A percentile compares a stretch with the other conserved stretches of the same genome.
Evolutionary conservation across 2,888 invertebrate species (phyloP).

Genomic region (Willowsia nigromaculata): DNA sequence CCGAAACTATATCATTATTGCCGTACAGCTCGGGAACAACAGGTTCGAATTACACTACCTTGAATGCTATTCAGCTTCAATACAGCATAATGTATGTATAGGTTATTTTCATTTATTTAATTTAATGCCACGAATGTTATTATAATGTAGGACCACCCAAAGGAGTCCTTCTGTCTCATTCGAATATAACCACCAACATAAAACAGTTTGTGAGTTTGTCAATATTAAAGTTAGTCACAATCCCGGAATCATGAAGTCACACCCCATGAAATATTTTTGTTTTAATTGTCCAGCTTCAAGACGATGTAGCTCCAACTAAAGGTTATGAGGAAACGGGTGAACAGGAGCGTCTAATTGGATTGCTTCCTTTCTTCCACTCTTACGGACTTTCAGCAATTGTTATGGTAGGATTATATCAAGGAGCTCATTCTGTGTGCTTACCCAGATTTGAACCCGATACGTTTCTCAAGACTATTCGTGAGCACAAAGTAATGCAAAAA

Average conservation of each 20-base stretch:
- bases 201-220: slow-evolving; percentile 64
- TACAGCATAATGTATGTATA: no score
- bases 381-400: slow-evolving; percentile 88
- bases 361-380: slow-evolving; percentile 76
- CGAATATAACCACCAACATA: slow-evolving; percentile 74
- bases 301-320: slow-evolving; percentile 46
- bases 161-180: slow-evolving; percentile 81
- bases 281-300: slow-evolving; percentile 38
- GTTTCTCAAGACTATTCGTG: slow-evolving; percentile 85
- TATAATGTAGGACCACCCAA: slow-evolving; percentile 91
- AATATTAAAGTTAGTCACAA: not conserved
- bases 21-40: slow-evolving; percentile 74
- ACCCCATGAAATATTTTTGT: not conserved
- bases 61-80: no score
- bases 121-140: no score
- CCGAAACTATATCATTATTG: no score
- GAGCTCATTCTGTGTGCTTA: slow-evolving; percentile 85
- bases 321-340: slow-evolving; percentile 57
- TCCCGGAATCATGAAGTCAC: not conserved
- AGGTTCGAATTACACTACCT: no score
- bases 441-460: slow-evolving; percentile 87
- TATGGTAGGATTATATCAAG: slow-evolving; percentile 84
- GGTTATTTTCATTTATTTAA: no score
- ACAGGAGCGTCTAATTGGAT: slow-evolving; percentile 73
- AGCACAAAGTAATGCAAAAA: slow-evolving; percentile 82